phyloP scores from a whole-genome alignment of 2,888 invertebrate genomes.

The Cephalotes varians region DNA sequence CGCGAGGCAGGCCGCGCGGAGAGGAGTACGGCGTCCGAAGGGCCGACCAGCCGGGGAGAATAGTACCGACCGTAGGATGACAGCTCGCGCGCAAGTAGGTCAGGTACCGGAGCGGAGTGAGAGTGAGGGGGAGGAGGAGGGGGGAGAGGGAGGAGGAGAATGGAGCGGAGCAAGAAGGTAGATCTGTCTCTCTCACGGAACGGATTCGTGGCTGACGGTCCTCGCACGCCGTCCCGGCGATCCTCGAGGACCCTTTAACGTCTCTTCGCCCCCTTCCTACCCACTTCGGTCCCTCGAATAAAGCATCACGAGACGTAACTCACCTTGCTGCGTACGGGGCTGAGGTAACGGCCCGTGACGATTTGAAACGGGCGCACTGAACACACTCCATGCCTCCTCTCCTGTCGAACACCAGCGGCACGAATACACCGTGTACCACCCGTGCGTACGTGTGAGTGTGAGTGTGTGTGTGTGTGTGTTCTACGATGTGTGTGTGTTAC shows the following conservation, averaged over 20 bases:
- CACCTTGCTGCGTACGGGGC: constrained; percentile 68
- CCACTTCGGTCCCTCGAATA: neutral
- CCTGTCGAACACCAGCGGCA: constrained; percentile 69
- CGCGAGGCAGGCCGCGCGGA: neutral
- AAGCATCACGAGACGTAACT: constrained; percentile 46
- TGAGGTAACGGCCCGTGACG: constrained; percentile 77
- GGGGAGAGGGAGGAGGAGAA: neutral
- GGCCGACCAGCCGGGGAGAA: constrained; percentile 25
- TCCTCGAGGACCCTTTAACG: neutral
- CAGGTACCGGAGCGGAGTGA: constrained; percentile 61
- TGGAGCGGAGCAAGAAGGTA: neutral
- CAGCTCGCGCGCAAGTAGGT: constrained; percentile 79
- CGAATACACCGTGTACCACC: constrained; percentile 41
- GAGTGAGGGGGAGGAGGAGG: neutral
- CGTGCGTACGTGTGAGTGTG: neutral
- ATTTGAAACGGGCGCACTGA: constrained; percentile 80
- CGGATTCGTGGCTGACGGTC: neutral
- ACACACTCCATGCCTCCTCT: constrained; percentile 79
- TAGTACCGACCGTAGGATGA: constrained; percentile 64
- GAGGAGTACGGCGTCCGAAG: neutral
- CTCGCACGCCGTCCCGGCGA: neutral
- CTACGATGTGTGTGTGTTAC: neutral
- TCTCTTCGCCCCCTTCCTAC: no score
- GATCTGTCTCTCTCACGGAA: neutral
- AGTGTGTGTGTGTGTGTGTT: neutral